phyloP scores from a whole-genome alignment of 2,888 invertebrate species.

The Holacanthella duospinosa region DNA sequence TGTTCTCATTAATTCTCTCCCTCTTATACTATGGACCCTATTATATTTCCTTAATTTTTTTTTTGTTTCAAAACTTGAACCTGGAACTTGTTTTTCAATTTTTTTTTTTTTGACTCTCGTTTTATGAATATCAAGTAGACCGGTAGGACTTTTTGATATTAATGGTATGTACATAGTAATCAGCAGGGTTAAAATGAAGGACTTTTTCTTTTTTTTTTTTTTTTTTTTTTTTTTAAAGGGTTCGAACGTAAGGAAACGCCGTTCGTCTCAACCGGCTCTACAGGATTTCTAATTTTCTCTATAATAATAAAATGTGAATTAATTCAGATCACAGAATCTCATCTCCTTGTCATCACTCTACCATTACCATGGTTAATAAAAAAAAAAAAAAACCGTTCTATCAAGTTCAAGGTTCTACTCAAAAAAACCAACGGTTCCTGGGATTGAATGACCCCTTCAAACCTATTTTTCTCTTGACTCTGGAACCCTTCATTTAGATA shows the following conservation, averaged over 20 bases:
- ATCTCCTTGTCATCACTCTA: conserved; percentile 1
- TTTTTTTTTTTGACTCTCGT: not conserved
- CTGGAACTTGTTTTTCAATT: conserved; percentile 6
- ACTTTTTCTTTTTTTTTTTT: not conserved
- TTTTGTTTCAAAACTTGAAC: not conserved
- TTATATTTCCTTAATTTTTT: not conserved
- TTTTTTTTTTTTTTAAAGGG: no score
- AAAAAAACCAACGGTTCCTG: not conserved
- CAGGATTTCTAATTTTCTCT: not conserved
- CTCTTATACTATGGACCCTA: not conserved
- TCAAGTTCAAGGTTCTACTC: not conserved
- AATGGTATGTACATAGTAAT: not conserved
- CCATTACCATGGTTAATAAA: not conserved
- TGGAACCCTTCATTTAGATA: no score
- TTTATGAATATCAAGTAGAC: conserved; percentile 3
- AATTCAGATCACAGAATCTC: not conserved
- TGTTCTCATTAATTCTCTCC: conserved; percentile 3
- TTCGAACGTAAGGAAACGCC: no score
- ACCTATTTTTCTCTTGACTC: no score
- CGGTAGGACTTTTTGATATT: not conserved
- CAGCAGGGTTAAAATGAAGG: not conserved
- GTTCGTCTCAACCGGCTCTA: no score
- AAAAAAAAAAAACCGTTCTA: not conserved
- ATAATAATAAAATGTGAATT: not conserved
- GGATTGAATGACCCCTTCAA: not conserved